phyloP scores from a whole-genome alignment of 2,113 vertebrate species.

The Ameiurus melas region DNA sequence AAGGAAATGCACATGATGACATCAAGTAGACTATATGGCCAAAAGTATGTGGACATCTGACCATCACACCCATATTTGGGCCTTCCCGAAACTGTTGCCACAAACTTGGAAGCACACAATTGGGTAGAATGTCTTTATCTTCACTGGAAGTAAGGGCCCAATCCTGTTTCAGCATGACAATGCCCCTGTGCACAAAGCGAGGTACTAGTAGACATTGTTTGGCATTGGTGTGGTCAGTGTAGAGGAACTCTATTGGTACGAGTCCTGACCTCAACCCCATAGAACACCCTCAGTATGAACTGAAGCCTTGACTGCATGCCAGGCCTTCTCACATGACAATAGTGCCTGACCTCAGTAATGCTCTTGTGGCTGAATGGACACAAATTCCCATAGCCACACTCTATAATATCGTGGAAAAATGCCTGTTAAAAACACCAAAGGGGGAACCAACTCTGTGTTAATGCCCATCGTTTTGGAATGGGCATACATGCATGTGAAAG shows the following conservation, averaged over 20 bases:
- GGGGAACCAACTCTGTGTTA: neutral
- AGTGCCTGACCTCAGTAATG: no score
- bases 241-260: no score
- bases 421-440: neutral
- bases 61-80: neutral
- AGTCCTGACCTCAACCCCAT: neutral
- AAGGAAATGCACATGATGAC: neutral
- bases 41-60: neutral
- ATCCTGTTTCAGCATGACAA: neutral
- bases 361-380: neutral
- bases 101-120: neutral
- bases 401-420: neutral
- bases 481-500: neutral
- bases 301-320: neutral
- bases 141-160: neutral
- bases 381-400: neutral
- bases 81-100: neutral
- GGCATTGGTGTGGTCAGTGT: neutral
- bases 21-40: neutral
- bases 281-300: neutral
- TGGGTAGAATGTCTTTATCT: neutral
- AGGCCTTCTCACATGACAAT: neutral
- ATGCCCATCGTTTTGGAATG: neutral
- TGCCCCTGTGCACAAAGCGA: neutral
- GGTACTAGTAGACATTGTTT: neutral